Conservation (phyloP, 2,888 invertebrate genomes). For the Microchrysa polita region DNA sequence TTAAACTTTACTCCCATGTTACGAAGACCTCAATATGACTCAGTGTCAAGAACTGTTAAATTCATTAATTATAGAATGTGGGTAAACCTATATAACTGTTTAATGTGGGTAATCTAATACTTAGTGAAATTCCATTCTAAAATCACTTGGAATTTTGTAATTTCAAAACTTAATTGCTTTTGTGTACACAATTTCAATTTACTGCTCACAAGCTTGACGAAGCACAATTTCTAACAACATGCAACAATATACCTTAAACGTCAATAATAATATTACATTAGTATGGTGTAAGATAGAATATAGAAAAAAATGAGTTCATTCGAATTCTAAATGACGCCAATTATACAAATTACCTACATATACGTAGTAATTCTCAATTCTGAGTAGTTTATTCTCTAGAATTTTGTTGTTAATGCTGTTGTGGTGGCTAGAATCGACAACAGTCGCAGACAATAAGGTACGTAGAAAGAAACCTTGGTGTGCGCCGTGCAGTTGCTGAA, state of each 20-base stretch:
- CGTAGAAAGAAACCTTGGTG: neutral
- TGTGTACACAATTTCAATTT: neutral
- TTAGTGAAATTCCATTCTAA: conserved; percentile 1
- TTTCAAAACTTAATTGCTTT: conserved; percentile 21
- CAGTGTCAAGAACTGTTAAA: too few relatives aligned
- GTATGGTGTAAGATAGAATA: too few relatives aligned
- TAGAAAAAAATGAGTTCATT: conserved; percentile 25
- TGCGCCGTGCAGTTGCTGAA: neutral
- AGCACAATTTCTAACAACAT: neutral
- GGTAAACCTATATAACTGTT: neutral
- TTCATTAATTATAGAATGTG: too few relatives aligned
- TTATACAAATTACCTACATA: conserved; percentile 21
- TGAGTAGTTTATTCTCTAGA: too few relatives aligned
- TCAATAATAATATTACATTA: too few relatives aligned
- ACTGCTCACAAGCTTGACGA: conserved; percentile 13
- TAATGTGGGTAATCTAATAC: conserved; percentile 28
- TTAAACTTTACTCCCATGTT: too few relatives aligned
- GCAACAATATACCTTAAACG: too few relatives aligned
- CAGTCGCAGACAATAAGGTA: neutral
- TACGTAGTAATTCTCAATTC: too few relatives aligned
- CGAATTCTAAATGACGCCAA: conserved; percentile 15
- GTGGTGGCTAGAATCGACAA: neutral
- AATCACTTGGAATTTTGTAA: neutral
- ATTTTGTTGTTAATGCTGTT: too few relatives aligned
- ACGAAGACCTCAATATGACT: too few relatives aligned